These are phyloP conservation scores for Elymnias hypermnestra DNA, from an alignment of 1,140 invertebrate genomes.

Conservation along the genomic window DNA sequence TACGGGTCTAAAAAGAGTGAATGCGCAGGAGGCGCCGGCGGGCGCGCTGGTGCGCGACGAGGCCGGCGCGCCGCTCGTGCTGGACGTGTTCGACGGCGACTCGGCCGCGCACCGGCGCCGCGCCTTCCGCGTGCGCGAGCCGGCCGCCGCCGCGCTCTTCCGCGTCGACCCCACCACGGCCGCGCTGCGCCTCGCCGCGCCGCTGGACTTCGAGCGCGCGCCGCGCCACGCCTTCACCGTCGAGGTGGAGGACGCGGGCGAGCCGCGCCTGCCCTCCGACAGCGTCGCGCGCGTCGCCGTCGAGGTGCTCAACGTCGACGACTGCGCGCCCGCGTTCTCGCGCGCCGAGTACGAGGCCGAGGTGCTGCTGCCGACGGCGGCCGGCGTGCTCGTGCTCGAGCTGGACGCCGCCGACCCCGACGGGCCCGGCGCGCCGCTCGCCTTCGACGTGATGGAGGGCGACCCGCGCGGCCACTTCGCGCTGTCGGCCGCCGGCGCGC, in stretches of 20 bases:
- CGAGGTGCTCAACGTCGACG: slow-evolving; percentile 88
- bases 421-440: slow-evolving; percentile 87
- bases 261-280: slow-evolving; percentile 87
- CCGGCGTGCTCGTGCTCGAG: slow-evolving; percentile 91
- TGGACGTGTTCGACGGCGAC: slow-evolving; percentile 90
- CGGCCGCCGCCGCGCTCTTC: slow-evolving; percentile 92
- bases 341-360: slow-evolving; percentile 91
- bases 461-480: slow-evolving; percentile 97
- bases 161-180: slow-evolving; percentile 84
- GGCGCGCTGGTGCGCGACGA: slow-evolving; percentile 87
- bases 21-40: too few relatives aligned
- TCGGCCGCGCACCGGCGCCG: too few relatives aligned
- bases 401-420: slow-evolving; percentile 92
- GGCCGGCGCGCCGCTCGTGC: slow-evolving; percentile 89
- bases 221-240: slow-evolving; percentile 88
- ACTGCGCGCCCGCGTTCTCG: slow-evolving; percentile 92
- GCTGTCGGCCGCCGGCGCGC: slow-evolving; percentile 93
- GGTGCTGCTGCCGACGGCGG: slow-evolving; percentile 91
- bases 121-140: slow-evolving; percentile 92
- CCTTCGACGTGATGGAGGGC: slow-evolving; percentile 89
- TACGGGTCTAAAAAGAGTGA: too few relatives aligned
- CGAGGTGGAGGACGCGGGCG: slow-evolving; percentile 90
- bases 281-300: slow-evolving; percentile 83
- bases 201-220: slow-evolving; percentile 86
- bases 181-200: slow-evolving; percentile 78